A percentile compares a stretch with the other conserved stretches of the same genome.
These are phyloP conservation scores for Noctua fimbriata DNA, from an alignment of 2,888 invertebrate species.

Conservation along the genomic window DNA sequence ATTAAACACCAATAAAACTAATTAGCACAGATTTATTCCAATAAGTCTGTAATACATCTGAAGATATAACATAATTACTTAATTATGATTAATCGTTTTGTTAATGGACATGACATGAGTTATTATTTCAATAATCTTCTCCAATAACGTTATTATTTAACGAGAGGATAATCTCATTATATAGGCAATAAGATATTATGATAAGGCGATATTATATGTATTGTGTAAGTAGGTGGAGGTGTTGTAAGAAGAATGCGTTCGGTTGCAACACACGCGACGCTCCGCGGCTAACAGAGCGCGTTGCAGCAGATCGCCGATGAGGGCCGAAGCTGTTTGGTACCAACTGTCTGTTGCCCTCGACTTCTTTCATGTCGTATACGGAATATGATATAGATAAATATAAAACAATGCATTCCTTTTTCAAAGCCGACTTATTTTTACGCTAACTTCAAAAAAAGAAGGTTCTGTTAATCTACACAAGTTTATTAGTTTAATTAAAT, in stretches of 20 bases:
- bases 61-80: conserved; percentile 24
- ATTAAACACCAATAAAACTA: conserved; percentile 39
- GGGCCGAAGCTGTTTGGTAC: conserved; percentile 52
- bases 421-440: neutral
- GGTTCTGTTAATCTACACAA: neutral
- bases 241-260: conserved; percentile 75
- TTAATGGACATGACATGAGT: neutral
- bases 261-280: conserved; percentile 69
- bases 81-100: conserved; percentile 28
- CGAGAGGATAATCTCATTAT: conserved; percentile 34
- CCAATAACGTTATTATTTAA: neutral
- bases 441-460: neutral
- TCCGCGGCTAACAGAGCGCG: conserved; percentile 53
- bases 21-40: conserved; percentile 35
- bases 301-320: conserved; percentile 58
- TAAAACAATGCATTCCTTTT: neutral
- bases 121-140: conserved; percentile 5
- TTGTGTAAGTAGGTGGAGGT: conserved; percentile 63
- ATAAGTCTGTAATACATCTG: conserved; percentile 15
- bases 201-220: conserved; percentile 52
- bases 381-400: neutral
- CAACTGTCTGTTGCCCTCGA: conserved; percentile 34
- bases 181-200: conserved; percentile 51
- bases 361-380: neutral
- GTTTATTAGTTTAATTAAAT: neutral